Base-by-base conservation (phyloP, 2,888 invertebrate species). In the Drosophila dives region DNA sequence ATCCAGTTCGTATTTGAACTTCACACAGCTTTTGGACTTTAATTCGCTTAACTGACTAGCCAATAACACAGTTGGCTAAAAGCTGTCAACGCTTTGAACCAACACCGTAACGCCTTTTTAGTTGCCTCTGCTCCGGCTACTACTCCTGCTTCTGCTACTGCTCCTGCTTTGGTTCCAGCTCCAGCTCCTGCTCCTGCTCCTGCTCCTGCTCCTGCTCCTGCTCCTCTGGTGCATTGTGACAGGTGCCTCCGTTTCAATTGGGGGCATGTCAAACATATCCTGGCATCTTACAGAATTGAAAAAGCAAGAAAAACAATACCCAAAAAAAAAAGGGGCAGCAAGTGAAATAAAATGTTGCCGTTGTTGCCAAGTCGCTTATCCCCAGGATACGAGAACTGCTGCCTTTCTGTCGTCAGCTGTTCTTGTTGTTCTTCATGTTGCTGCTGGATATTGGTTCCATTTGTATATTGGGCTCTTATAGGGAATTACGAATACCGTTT, bases 351-450 rank as follows among this genome's bases (percentile, higher is more conserved):
- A 76, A 75, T 63, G 55, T 76, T 58, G 40, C 67, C 59, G 71
- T 38, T 75, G 75, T 65, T 64, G 71, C 53, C 60, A 64, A 62
- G 64, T 75, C 74, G 59, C 72, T 75, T 66, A 63, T 80, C 72
- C 75, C 51, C 56, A 50, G 66, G 64, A 56, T 64, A 53, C 65
- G 15, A 51, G 34, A 40, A 62, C 66, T 45, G 55, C 48, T 65
- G 65, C 72, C 50, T 63, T 65, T 23, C 67, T 72, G 80, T 69
- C 64, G 80, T 79, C 77, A 76, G 73, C 77, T 77, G 77, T 77
- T 75, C 72, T 72, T 72, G 63, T 75, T 77, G 76, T 38, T 54
- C 4, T 54, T 7, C 7, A 20, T 54, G 77, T 77, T 77, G 60
- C 69, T 68, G 77, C 59, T 58, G 65, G 73, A 76, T 77, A 56